Evolutionary conservation across 2,113 vertebrate genomes (phyloP).

Genomic region (Hippoglossus stenolepis): DNA sequence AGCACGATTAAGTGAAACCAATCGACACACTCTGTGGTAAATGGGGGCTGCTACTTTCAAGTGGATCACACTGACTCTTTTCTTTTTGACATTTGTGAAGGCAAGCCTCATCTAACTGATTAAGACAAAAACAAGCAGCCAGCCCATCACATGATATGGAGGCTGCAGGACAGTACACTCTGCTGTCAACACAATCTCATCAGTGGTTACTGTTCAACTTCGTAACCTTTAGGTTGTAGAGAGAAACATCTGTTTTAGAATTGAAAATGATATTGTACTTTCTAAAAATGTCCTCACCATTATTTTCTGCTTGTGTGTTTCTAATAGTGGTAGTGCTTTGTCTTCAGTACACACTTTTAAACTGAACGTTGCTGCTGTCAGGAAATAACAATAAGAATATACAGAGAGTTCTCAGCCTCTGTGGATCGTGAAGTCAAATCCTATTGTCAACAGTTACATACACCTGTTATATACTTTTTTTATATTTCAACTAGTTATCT

Average conservation of each 20-base stretch:
- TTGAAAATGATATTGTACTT: not conserved
- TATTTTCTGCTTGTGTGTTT: not conserved
- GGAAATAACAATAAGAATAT: too few relatives aligned
- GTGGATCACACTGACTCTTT: slow-evolving; percentile 72
- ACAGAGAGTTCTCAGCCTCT: too few relatives aligned
- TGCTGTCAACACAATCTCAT: not conserved
- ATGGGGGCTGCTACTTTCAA: slow-evolving; percentile 72
- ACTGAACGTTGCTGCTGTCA: too few relatives aligned
- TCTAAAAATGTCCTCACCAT: not conserved
- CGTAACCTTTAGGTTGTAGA: not conserved
- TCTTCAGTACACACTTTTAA: too few relatives aligned
- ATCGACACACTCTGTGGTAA: slow-evolving; percentile 70
- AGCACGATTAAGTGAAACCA: slow-evolving; percentile 80
- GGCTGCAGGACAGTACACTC: slow-evolving; percentile 39
- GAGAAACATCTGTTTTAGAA: not conserved
- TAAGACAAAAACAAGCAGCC: slow-evolving; percentile 66
- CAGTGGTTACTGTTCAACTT: not conserved
- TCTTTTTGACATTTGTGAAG: slow-evolving; percentile 70
- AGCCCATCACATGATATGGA: slow-evolving; percentile 73
- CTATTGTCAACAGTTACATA: not conserved
- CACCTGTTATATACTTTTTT: not conserved
- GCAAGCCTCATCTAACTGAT: slow-evolving; percentile 71
- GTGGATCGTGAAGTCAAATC: not conserved
- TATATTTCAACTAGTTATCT: not conserved
- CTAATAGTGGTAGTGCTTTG: not conserved